Conservation (phyloP, 1,140 invertebrate genomes). For the Bombus superbus region DNA sequence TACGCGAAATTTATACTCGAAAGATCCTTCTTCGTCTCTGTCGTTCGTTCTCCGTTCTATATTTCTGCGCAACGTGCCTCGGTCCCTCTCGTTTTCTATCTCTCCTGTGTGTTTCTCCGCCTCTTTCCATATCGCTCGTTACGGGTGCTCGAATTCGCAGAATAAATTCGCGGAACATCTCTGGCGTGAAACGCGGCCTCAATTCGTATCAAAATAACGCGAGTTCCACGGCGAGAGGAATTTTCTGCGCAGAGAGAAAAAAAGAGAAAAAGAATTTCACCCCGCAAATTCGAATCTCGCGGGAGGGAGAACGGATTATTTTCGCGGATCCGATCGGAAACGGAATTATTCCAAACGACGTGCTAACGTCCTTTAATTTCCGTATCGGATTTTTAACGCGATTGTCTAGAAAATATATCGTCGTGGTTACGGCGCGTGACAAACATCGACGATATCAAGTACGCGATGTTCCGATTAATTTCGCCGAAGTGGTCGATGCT, state of each 20-base stretch:
- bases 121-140: constrained; percentile 6
- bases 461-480: constrained; percentile 20
- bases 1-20: constrained; percentile 53
- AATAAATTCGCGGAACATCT: constrained; percentile 41
- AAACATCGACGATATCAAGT: neutral
- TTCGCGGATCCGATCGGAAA: neutral
- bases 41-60: too few species aligned
- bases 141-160: constrained; percentile 14
- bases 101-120: neutral
- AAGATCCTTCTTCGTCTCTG: neutral
- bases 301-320: neutral
- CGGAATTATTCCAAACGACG: constrained; percentile 21
- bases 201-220: constrained; percentile 41
- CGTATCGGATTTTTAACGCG: neutral
- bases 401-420: neutral
- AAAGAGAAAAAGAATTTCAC: neutral
- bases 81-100: neutral
- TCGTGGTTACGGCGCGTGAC: too few species aligned
- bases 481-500: neutral
- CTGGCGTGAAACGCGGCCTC: constrained; percentile 35
- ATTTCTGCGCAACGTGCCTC: too few species aligned
- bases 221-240: neutral
- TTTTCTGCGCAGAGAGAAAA: neutral
- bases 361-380: constrained; percentile 2
- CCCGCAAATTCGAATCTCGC: neutral